These are phyloP conservation scores for Acrossocheilus wenchowensis DNA, from an alignment of 2,797 vertebrate species.

Conservation along the genomic window DNA sequence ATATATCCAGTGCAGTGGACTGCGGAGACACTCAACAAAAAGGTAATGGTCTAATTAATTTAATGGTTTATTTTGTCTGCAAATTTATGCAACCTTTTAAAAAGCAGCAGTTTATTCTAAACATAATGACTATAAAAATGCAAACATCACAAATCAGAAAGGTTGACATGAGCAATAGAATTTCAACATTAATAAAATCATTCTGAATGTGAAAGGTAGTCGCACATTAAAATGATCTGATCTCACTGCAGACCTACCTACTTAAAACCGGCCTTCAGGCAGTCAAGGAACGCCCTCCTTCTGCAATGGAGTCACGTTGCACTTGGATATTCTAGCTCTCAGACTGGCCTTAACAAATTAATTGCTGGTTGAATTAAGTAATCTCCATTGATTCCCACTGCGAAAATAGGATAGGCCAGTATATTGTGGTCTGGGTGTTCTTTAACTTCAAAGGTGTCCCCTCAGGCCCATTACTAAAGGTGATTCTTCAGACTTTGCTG, in stretches of 20 bases:
- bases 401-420: conserved; percentile 68
- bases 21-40: background rate
- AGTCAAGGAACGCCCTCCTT: conserved; percentile 25
- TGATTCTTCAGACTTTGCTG: conserved; percentile 69
- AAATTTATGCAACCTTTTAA: background rate
- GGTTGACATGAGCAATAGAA: background rate
- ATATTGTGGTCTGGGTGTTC: conserved; percentile 68
- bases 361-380: conserved; percentile 69
- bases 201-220: background rate
- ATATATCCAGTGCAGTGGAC: background rate
- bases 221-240: conserved; percentile 4
- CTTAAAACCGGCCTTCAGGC: conserved; percentile 1
- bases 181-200: background rate
- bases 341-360: conserved; percentile 68
- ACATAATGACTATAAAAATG: background rate
- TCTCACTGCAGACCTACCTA: background rate
- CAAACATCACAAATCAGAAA: conserved; percentile 10
- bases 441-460: conserved; percentile 68
- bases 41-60: background rate
- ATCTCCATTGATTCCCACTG: conserved; percentile 69
- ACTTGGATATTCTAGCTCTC: conserved; percentile 57
- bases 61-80: background rate
- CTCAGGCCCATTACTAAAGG: conserved; percentile 72
- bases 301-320: conserved; percentile 31
- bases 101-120: background rate